Percentiles rank a stretch among this genome's conserved stretches.
These are phyloP conservation scores for Drosophila percnosoma DNA, from an alignment of 2,888 invertebrate genomes.

Conservation along the genomic window DNA sequence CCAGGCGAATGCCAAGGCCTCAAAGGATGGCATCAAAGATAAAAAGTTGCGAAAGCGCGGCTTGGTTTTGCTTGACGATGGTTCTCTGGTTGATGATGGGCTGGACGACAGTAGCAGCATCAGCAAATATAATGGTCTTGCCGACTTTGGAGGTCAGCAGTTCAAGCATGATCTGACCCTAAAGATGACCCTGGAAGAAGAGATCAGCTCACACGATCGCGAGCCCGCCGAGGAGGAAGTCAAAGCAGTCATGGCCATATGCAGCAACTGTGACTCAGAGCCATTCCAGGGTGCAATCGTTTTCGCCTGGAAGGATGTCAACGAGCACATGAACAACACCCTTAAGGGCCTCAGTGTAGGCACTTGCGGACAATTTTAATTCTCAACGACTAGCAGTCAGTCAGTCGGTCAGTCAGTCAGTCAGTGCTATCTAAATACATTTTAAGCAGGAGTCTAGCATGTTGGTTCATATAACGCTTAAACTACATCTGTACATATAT, in stretches of 20 bases:
- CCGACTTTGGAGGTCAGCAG: conserved; percentile 89
- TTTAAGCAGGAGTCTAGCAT: conserved; percentile 9
- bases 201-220: conserved; percentile 88
- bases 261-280: conserved; percentile 90
- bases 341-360: conserved; percentile 84
- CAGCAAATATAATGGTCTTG: conserved; percentile 86
- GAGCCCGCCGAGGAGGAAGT: conserved; percentile 94
- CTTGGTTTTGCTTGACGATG: conserved; percentile 88
- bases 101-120: conserved; percentile 83
- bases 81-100: conserved; percentile 88
- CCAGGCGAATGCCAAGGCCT: conserved; percentile 31
- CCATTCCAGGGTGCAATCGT: conserved; percentile 93
- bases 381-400: not conserved
- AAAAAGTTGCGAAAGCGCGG: conserved; percentile 87
- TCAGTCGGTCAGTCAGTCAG: conserved; percentile 3
- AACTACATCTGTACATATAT: conserved; percentile 20
- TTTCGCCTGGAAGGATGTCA: conserved; percentile 90
- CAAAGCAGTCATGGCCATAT: conserved; percentile 91
- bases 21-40: conserved; percentile 2
- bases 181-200: conserved; percentile 82
- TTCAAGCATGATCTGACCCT: conserved; percentile 87
- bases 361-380: conserved; percentile 83
- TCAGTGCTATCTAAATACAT: conserved; percentile 6
- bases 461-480: conserved; percentile 42
- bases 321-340: conserved; percentile 79